Evolutionary conservation across 92 coral and sea anemone genomes (phyloP), one percentile per base, ranked within the genome.

Genomic region (Galaxea fascicularis): DNA sequence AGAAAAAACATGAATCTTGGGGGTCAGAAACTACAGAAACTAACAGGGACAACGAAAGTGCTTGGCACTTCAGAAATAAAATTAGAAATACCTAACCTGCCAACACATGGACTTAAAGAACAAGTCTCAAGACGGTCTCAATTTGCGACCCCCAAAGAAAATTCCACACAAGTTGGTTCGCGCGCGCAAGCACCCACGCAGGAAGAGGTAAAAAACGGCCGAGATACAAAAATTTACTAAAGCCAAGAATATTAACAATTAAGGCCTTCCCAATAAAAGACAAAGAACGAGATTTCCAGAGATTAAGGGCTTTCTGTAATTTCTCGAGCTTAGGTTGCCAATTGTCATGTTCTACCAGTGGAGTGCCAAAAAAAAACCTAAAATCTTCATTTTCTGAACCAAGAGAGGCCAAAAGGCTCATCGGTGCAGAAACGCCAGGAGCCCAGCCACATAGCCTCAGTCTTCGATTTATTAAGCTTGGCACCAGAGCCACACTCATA

Each of bases 321-420:
- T 56, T 77, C 0, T 35, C 10, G 0, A 80, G 8, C 13, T 30
- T 26, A 26, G 73, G 56, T 54, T 63, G 63, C 85, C 85, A 80
- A 25, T 80, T 66, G 4, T 35, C 51, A 1, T 0, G 0, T 16
- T 49, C 75, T 1, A 41, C 31, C 1, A 17, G 14, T 6, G 4
- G 1, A 16, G 14, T 15, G 18, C 89, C 79, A 57, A 77, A 85
- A 15, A 54, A 31, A 3, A 69, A 1, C 85, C 85, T 4, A 78
- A 27, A 11, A 78, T 58, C 24, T 86, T 86, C 45, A 71, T 58
- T 71, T 78, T 86, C 0, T 27, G 4, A 0, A 86, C 89, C 85
- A 78, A 1, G 26, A 78, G 17, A 86, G 60, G 31, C 85, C 85
- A 22, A 68, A 13, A 0, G 80, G 80, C 67, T 53, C 13, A 17